Conservation (phyloP, 1,140 invertebrate species). For the Lysiphlebus fabarum region DNA sequence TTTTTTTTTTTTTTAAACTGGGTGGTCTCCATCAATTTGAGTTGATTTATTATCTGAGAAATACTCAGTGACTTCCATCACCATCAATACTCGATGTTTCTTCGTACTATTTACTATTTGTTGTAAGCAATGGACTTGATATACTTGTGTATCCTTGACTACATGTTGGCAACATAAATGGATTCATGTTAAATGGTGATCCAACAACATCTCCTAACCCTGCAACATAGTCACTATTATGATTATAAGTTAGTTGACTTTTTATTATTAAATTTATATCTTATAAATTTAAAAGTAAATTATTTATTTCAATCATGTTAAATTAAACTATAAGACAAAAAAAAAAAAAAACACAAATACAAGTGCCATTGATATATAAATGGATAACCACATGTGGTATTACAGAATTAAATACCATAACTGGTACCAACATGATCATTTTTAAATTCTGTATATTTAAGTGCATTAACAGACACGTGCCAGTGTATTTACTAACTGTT, state of each 20-base stretch:
- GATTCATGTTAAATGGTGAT: conserved; percentile 84
- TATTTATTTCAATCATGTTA: neutral
- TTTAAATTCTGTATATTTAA: neutral
- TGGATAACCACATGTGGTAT: conserved; percentile 16
- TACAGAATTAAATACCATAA: conserved; percentile 14
- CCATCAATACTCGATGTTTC: conserved; percentile 13
- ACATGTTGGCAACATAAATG: conserved; percentile 85
- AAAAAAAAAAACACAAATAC: conserved; percentile 14
- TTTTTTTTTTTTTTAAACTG: conserved; percentile 5
- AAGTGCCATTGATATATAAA: conserved; percentile 2
- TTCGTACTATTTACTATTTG: conserved; percentile 70
- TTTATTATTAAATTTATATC: conserved; percentile 21
- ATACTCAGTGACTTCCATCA: conserved; percentile 7
- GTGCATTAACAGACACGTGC: conserved; percentile 26
- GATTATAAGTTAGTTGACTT: conserved; percentile 38
- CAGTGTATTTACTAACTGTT: conserved; percentile 25
- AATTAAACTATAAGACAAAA: too few species aligned
- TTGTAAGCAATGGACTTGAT: conserved; percentile 76
- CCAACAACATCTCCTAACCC: conserved; percentile 74
- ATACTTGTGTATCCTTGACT: conserved; percentile 74
- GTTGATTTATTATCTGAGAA: neutral
- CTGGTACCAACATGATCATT: conserved; percentile 7
- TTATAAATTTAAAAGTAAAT: conserved; percentile 2
- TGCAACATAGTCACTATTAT: conserved; percentile 53
- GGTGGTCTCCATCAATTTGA: neutral